A percentile compares a stretch with the other conserved stretches of the same genome.
phyloP scores from a whole-genome alignment of 2,888 invertebrate species.

The Xestia ashworthii region DNA sequence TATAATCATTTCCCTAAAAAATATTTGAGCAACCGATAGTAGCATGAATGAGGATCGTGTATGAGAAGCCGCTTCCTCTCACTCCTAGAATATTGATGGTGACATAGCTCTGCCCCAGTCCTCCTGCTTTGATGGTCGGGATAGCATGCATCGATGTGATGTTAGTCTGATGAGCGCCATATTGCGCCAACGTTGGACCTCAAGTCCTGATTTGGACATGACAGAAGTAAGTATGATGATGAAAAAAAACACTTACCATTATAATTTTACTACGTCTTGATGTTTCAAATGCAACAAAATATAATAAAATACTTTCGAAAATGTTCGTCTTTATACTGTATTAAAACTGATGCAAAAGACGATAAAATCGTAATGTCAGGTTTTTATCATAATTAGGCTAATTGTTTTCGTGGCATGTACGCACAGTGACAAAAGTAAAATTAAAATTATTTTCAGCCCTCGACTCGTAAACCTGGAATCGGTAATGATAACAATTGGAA shows the following conservation, averaged over 20 bases:
- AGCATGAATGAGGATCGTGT: slow-evolving; percentile 20
- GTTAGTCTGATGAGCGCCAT: slow-evolving; percentile 15
- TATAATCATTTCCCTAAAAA: background rate
- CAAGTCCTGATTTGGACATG: too few relatives aligned
- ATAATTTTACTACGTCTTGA: background rate
- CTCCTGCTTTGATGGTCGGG: slow-evolving; percentile 30
- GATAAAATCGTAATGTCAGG: slow-evolving; percentile 8
- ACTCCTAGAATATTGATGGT: slow-evolving; percentile 27
- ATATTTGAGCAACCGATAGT: slow-evolving; percentile 33
- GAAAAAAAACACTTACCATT: slow-evolving; percentile 8
- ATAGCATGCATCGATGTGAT: slow-evolving; percentile 33
- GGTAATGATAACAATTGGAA: too few relatives aligned
- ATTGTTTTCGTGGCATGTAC: slow-evolving; percentile 7
- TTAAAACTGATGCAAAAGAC: background rate
- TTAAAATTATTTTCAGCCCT: background rate
- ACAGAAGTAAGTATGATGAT: background rate
- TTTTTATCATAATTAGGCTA: slow-evolving; percentile 3
- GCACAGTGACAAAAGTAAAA: background rate
- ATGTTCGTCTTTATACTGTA: slow-evolving; percentile 28
- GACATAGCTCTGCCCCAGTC: slow-evolving; percentile 17
- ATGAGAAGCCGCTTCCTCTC: slow-evolving; percentile 20
- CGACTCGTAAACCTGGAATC: too few relatives aligned
- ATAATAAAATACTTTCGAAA: slow-evolving; percentile 1
- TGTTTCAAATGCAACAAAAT: background rate
- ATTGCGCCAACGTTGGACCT: background rate